Percentiles rank a stretch among this genome's conserved stretches.
Evolutionary conservation across 1,140 invertebrate genomes (phyloP).

Genomic region (Alviniconcha marisindica): DNA sequence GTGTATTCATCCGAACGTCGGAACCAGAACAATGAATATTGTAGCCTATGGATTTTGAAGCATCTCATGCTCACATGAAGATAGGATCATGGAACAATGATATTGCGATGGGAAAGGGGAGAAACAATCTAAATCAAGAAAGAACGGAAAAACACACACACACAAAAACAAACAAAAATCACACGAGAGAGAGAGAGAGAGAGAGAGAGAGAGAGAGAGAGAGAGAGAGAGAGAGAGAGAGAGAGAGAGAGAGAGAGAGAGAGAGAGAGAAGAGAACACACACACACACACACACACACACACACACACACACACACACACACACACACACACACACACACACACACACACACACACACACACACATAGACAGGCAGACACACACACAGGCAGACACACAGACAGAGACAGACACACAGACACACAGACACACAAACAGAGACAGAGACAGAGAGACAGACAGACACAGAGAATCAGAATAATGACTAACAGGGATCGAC

Average conservation of each 20-base stretch:
- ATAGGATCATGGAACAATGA: background rate
- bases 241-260: conserved; percentile 17
- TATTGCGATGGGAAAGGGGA: background rate
- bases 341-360: background rate
- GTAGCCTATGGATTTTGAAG: no score
- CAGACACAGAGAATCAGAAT: no score
- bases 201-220: conserved; percentile 17
- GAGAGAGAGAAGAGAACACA: background rate
- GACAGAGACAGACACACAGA: no score
- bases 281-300: background rate
- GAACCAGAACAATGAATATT: no score
- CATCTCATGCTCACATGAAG: no score
- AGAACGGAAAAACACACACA: background rate
- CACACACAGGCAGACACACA: no score
- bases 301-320: background rate
- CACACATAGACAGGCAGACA: no score
- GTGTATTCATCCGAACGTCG: no score
- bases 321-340: background rate
- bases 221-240: conserved; percentile 17
- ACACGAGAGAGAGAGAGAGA: conserved; percentile 2
- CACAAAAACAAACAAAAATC: background rate
- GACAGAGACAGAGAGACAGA: no score
- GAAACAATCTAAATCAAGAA: background rate
- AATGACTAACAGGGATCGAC: no score
- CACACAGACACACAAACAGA: no score